A percentile compares a stretch with the other conserved stretches of the same genome.
phyloP scores from a whole-genome alignment of 2,888 invertebrate species.

The Mythimna loreyi region DNA sequence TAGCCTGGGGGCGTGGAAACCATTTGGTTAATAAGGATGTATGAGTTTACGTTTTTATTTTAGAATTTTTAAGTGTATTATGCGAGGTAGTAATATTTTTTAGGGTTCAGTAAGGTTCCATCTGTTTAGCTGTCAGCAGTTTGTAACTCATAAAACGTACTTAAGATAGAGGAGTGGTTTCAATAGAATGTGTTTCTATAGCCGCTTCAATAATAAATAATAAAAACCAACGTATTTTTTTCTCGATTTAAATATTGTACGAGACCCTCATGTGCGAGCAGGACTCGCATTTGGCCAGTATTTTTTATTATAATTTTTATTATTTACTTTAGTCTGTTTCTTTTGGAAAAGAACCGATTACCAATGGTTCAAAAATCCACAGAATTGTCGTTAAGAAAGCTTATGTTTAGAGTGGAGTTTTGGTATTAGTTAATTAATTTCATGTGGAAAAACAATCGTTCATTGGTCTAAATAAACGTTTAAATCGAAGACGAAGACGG shows the following conservation, averaged over 20 bases:
- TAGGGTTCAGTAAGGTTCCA: too few species aligned
- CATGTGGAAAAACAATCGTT: background rate
- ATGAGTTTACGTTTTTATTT: slow-evolving; percentile 32
- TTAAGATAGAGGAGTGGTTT: too few species aligned
- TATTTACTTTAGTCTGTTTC: background rate
- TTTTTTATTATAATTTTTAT: background rate
- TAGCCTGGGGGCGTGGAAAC: slow-evolving; percentile 30
- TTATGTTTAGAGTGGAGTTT: background rate
- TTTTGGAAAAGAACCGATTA: background rate
- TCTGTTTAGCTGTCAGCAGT: too few species aligned
- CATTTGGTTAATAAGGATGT: slow-evolving; percentile 43
- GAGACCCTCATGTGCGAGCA: too few species aligned
- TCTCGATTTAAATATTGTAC: too few species aligned
- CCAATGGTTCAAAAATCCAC: too few species aligned
- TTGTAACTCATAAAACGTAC: too few species aligned
- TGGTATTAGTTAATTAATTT: background rate
- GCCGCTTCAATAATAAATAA: too few species aligned
- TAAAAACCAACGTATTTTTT: too few species aligned
- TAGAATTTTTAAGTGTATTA: slow-evolving; percentile 13
- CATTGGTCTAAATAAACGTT: background rate
- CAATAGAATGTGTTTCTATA: too few species aligned
- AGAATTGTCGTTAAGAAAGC: background rate
- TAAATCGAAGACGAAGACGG: too few species aligned
- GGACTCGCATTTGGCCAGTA: too few species aligned
- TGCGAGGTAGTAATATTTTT: background rate